These are phyloP conservation scores for Sphinx pinastri DNA, from an alignment of 2,888 invertebrate genomes.

Conservation along the genomic window DNA sequence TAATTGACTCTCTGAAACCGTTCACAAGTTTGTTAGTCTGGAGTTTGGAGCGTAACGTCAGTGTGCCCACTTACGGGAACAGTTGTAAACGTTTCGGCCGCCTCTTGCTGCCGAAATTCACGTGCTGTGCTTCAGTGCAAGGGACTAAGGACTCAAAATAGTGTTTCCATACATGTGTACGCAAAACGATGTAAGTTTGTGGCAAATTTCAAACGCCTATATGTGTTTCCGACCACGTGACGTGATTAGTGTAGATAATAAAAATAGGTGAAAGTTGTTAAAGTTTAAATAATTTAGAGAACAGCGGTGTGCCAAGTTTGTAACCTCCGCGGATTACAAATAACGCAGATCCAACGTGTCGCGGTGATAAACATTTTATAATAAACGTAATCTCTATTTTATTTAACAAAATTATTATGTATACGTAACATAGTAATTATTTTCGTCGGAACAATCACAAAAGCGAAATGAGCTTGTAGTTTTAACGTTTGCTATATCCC, in stretches of 20 bases:
- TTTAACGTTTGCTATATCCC: slow-evolving; percentile 42
- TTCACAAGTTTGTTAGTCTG: slow-evolving; percentile 77
- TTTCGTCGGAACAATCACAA: slow-evolving; percentile 27
- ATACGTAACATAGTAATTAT: slow-evolving; percentile 6
- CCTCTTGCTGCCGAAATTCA: slow-evolving; percentile 34
- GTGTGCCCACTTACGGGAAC: slow-evolving; percentile 49
- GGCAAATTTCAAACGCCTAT: neutral
- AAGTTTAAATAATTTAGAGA: slow-evolving; percentile 25
- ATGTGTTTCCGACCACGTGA: slow-evolving; percentile 24
- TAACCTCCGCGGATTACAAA: slow-evolving; percentile 13
- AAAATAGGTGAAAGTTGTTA: slow-evolving; percentile 29
- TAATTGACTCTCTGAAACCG: slow-evolving; percentile 76
- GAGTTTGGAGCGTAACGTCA: slow-evolving; percentile 66
- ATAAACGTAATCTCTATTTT: neutral
- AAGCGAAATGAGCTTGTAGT: slow-evolving; percentile 40
- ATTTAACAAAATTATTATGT: neutral
- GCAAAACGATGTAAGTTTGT: slow-evolving; percentile 10
- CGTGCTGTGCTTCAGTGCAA: slow-evolving; percentile 21
- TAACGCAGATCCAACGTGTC: slow-evolving; percentile 5
- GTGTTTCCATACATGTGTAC: slow-evolving; percentile 23
- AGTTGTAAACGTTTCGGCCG: slow-evolving; percentile 40
- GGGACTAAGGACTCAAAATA: slow-evolving; percentile 13
- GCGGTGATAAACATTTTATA: slow-evolving; percentile 8
- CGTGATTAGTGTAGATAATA: slow-evolving; percentile 25
- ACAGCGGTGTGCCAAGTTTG: slow-evolving; percentile 27